These are phyloP conservation scores for Tiaroga cobitis DNA, from an alignment of 2,797 vertebrate species.

Conservation along the genomic window DNA sequence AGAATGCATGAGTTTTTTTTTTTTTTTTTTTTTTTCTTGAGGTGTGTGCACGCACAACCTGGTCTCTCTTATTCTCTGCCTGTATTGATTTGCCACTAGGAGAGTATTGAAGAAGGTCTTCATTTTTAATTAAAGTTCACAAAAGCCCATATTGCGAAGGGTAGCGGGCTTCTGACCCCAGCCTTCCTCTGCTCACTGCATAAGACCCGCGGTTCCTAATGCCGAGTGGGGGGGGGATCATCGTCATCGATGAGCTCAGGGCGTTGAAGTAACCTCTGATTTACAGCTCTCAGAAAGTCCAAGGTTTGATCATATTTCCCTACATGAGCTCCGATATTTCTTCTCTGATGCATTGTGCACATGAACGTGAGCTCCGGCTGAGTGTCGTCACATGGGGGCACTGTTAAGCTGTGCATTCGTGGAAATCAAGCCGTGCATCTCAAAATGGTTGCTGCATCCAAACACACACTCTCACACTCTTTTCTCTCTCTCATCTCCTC, in stretches of 20 bases:
- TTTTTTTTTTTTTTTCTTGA: neutral
- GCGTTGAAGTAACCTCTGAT: conserved; percentile 56
- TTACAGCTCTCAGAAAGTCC: conserved; percentile 26
- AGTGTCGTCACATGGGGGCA: conserved; percentile 83
- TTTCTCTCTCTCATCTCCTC: conserved; percentile 10
- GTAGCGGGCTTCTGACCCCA: conserved; percentile 55
- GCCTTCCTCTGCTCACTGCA: conserved; percentile 24
- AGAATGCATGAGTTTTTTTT: neutral
- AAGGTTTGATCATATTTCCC: conserved; percentile 23
- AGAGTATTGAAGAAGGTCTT: conserved; percentile 66
- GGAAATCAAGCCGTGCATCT: conserved; percentile 64
- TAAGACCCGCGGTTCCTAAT: neutral
- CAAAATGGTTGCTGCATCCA: conserved; percentile 80
- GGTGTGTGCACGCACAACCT: conserved; percentile 18
- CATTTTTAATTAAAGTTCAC: conserved; percentile 72
- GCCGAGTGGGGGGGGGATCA: neutral
- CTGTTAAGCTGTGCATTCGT: conserved; percentile 81
- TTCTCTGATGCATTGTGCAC: neutral
- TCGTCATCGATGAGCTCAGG: conserved; percentile 42
- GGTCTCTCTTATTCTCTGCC: conserved; percentile 63
- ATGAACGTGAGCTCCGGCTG: conserved; percentile 52
- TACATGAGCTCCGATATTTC: conserved; percentile 40
- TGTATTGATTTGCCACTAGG: conserved; percentile 69
- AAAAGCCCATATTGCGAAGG: conserved; percentile 55
- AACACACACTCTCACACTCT: conserved; percentile 31